Percentiles rank a stretch among this genome's conserved stretches.
These are phyloP conservation scores for Pyrocoelia pectoralis DNA, from an alignment of 2,888 invertebrate species.

Conservation along the genomic window DNA sequence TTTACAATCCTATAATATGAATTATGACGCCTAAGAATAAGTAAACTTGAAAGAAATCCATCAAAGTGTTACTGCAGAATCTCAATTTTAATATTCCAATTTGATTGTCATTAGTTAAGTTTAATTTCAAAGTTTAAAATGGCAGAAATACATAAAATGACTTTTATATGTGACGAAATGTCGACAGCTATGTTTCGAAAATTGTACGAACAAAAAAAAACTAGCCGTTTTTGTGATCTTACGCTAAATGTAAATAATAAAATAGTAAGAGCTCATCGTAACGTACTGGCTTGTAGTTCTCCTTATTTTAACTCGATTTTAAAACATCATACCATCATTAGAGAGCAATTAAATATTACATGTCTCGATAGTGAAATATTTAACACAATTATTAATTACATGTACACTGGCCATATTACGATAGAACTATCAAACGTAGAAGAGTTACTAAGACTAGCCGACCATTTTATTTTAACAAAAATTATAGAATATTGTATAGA, in stretches of 20 bases:
- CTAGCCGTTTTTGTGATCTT: constrained; percentile 68
- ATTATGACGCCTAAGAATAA: not conserved
- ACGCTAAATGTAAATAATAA: constrained; percentile 67
- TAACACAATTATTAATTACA: constrained; percentile 67
- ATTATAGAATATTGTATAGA: constrained; percentile 71
- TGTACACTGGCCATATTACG: constrained; percentile 70
- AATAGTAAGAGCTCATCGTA: constrained; percentile 68
- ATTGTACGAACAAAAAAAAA: constrained; percentile 62
- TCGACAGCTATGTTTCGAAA: constrained; percentile 55
- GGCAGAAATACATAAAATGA: constrained; percentile 55
- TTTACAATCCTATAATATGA: not conserved
- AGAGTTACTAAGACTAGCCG: constrained; percentile 68
- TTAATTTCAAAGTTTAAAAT: constrained; percentile 36
- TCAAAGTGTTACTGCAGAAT: not conserved
- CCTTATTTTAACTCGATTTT: constrained; percentile 71
- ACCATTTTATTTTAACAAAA: constrained; percentile 68
- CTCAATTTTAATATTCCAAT: not conserved
- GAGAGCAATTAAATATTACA: constrained; percentile 65
- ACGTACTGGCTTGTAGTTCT: constrained; percentile 69
- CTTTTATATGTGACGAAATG: constrained; percentile 56
- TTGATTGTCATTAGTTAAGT: not conserved
- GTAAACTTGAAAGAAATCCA: not conserved
- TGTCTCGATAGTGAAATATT: constrained; percentile 68
- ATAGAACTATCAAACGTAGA: constrained; percentile 68
- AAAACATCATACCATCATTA: constrained; percentile 63